phyloP scores from a whole-genome alignment of 2,888 invertebrate species.

The Yponomeuta malinellus region DNA sequence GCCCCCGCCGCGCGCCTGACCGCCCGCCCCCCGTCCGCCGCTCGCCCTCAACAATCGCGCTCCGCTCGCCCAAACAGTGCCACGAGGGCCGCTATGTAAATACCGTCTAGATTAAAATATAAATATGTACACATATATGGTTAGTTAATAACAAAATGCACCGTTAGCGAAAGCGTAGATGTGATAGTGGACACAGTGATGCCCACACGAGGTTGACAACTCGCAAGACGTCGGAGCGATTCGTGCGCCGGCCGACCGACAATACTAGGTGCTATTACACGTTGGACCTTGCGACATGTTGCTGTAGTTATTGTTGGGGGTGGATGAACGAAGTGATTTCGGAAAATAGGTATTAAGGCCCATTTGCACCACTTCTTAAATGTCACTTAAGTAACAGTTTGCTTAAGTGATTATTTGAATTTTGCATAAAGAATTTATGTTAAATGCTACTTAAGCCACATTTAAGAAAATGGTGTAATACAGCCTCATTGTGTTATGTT shows the following conservation, averaged over 20 bases:
- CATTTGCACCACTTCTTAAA: too few relatives aligned
- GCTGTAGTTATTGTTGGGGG: constrained; percentile 60
- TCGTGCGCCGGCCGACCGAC: constrained; percentile 63
- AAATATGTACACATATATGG: constrained; percentile 69
- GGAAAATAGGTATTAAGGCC: constrained; percentile 54
- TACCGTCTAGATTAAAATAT: constrained; percentile 55
- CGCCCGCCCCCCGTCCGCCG: constrained; percentile 73
- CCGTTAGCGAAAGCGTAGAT: constrained; percentile 72
- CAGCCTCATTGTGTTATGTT: constrained; percentile 55
- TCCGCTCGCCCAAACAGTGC: constrained; percentile 39
- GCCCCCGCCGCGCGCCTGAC: constrained; percentile 73
- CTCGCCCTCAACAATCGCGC: constrained; percentile 68
- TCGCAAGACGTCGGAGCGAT: constrained; percentile 51
- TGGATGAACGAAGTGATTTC: constrained; percentile 60
- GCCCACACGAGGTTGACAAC: constrained; percentile 53
- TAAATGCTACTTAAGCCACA: too few relatives aligned
- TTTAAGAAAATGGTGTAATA: too few relatives aligned
- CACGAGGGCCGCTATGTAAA: constrained; percentile 58
- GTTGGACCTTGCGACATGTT: constrained; percentile 68
- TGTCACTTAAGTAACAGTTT: too few relatives aligned
- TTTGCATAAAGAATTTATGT: too few relatives aligned
- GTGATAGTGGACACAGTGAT: constrained; percentile 63
- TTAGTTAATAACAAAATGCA: constrained; percentile 62
- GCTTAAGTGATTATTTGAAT: too few relatives aligned
- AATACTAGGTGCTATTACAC: constrained; percentile 72